Conservation (phyloP, 35 echinoderm and acorn worm genomes). For the Strongylocentrotus purpuratus region DNA sequence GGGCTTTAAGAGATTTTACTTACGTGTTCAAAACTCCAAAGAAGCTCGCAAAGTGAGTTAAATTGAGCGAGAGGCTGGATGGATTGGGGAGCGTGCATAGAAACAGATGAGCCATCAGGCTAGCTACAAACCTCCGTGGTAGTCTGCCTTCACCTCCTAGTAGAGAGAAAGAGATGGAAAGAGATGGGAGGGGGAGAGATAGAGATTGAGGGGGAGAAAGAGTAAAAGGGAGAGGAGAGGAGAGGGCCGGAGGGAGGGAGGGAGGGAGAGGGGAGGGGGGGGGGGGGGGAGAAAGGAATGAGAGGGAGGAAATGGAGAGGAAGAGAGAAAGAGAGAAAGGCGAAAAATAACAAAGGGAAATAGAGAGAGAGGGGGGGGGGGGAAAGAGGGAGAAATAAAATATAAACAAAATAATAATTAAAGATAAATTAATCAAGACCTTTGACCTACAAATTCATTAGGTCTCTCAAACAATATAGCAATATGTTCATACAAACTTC, state of each 20-base stretch:
- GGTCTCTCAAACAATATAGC: too few relatives aligned
- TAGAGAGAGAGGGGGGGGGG: background rate
- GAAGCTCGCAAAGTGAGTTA: conserved; percentile 69
- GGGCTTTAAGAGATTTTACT: background rate
- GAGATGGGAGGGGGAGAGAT: too few relatives aligned
- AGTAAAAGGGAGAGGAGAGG: too few relatives aligned
- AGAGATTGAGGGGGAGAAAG: background rate
- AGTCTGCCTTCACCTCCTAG: background rate
- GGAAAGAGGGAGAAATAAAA: background rate
- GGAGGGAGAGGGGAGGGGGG: too few relatives aligned
- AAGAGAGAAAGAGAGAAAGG: background rate
- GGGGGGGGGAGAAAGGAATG: too few relatives aligned
- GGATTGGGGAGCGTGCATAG: conserved; percentile 72
- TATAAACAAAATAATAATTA: background rate
- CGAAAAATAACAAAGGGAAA: background rate
- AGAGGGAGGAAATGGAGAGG: background rate
- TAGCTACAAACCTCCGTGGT: conserved; percentile 66
- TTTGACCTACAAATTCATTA: too few relatives aligned
- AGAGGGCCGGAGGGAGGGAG: background rate
- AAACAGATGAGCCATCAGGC: conserved; percentile 69
- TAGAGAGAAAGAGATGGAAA: too few relatives aligned
- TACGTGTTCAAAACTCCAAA: conserved; percentile 74
- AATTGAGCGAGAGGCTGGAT: conserved; percentile 49
- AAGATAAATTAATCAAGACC: too few relatives aligned
- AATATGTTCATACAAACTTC: too few relatives aligned